A percentile compares a stretch with the other conserved stretches of the same genome.
phyloP scores from a whole-genome alignment of 2,888 invertebrate genomes.

The Synergus laeviventris region DNA sequence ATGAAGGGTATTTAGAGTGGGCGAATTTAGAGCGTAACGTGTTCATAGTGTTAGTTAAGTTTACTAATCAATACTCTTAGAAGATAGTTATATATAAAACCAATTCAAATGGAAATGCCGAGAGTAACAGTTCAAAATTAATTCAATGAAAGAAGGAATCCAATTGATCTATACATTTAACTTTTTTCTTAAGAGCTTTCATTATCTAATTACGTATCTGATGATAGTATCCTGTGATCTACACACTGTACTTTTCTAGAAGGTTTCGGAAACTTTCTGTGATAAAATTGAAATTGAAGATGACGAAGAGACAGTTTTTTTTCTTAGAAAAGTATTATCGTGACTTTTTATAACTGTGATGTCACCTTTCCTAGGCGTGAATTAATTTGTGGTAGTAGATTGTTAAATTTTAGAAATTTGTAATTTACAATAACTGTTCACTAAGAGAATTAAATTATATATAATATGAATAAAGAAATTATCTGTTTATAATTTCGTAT shows the following conservation, averaged over 20 bases:
- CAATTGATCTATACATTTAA: background rate
- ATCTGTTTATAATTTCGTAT: background rate
- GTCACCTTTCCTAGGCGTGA: slow-evolving; percentile 6
- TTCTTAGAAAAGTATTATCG: background rate
- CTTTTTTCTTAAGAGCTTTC: background rate
- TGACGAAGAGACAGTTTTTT: slow-evolving; percentile 19
- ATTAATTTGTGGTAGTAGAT: background rate
- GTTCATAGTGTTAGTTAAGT: slow-evolving; percentile 18
- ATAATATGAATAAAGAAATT: background rate
- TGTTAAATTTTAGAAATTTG: no score
- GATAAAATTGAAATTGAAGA: slow-evolving; percentile 34
- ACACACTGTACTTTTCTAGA: background rate
- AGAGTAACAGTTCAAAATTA: background rate
- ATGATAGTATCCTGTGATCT: background rate
- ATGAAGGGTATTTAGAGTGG: background rate
- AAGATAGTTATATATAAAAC: background rate
- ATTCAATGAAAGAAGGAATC: background rate
- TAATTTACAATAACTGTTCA: background rate
- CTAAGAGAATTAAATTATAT: background rate
- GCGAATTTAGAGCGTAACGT: background rate
- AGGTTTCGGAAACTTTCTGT: slow-evolving; percentile 6
- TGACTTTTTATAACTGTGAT: slow-evolving; percentile 18
- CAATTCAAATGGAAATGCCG: slow-evolving; percentile 12
- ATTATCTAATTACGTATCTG: background rate
- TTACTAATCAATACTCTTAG: background rate